Base-by-base conservation (phyloP, 2,797 vertebrate genomes). In the Pangasius macronema region DNA sequence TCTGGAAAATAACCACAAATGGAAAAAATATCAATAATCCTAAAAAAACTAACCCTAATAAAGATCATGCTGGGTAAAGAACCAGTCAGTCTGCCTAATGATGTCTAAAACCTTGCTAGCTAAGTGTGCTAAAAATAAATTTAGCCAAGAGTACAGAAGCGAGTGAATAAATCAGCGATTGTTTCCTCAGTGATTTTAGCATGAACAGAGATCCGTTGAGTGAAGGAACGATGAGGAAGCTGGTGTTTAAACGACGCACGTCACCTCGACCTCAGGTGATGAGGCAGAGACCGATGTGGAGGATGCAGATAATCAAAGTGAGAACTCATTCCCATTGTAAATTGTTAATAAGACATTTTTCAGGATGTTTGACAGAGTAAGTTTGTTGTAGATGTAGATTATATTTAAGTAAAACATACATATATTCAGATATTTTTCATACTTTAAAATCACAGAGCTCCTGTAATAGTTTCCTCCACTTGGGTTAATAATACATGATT, bases 401-500 rank as follows among this genome's bases (percentile, higher is more conserved):
- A 65, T 65, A 30, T 20, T n/a, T 5, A 42, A 57, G 30, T 65
- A 22, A 84, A 68, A 84, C 18, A 53, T 46, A 65, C 36, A 65
- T n/a, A 77, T 30, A 51, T 68, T 18, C 27, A 68, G 30, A 53
- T 46, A 79, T 20, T 42, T 51, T 65, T 77, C 22, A 53, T 55
- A 49, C 14, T 9, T 33, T 27, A 53, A 51, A 63, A 46, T 57
- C 27, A 42, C n/a, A n/a, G 1, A n/a, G n/a, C 27, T 75, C 57
- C 57, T 22, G 1, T 55, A 82, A 87, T n/a, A 42, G 59, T 8
- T 76, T 83, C 72, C 59, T 76, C 46, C 42, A 76, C 27, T 76
- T 59, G 14, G 55, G 59, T 65, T 82, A 82, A 82, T 82, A 63
- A 65, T 49, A 30, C 39, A 65, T 82, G 14, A 82, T 30, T 49